Conservation (phyloP, 2,797 vertebrate species). For the Galago senegalensis region DNA sequence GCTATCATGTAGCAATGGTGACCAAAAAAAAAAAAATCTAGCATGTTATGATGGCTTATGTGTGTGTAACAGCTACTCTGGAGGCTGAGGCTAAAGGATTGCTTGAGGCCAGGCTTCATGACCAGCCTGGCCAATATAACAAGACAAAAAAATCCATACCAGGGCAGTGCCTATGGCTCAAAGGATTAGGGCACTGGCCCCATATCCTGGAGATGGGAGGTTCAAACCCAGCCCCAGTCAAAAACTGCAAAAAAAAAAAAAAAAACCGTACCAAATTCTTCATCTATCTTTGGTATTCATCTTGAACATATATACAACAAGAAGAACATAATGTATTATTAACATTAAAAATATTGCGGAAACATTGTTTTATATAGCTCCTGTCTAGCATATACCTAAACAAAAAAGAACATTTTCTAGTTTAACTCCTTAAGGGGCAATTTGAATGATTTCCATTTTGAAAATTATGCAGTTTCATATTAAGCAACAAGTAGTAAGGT, state of each 20-base stretch:
- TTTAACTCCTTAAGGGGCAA: constrained; percentile 55
- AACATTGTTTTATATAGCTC: background rate
- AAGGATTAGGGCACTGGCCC: too few species aligned
- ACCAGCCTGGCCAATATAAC: background rate
- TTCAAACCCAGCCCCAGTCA: too few species aligned
- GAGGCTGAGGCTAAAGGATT: background rate
- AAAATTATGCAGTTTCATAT: constrained; percentile 25
- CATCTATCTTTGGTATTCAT: constrained; percentile 44
- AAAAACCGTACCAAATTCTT: background rate
- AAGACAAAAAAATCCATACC: background rate
- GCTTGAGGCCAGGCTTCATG: background rate
- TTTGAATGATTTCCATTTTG: constrained; percentile 57
- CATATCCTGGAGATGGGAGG: too few species aligned
- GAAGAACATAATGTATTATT: constrained; percentile 38
- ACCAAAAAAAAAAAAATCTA: background rate
- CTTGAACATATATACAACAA: constrained; percentile 47
- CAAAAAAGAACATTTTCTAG: constrained; percentile 23
- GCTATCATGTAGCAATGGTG: background rate
- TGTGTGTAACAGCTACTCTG: background rate
- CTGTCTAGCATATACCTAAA: constrained; percentile 7
- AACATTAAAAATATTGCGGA: background rate
- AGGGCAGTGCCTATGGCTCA: background rate
- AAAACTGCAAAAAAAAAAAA: background rate
- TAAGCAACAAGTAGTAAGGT: constrained; percentile 4
- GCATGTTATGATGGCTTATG: background rate